Conservation (phyloP, 2,888 invertebrate genomes). For the Minunthozetes semirufus region DNA sequence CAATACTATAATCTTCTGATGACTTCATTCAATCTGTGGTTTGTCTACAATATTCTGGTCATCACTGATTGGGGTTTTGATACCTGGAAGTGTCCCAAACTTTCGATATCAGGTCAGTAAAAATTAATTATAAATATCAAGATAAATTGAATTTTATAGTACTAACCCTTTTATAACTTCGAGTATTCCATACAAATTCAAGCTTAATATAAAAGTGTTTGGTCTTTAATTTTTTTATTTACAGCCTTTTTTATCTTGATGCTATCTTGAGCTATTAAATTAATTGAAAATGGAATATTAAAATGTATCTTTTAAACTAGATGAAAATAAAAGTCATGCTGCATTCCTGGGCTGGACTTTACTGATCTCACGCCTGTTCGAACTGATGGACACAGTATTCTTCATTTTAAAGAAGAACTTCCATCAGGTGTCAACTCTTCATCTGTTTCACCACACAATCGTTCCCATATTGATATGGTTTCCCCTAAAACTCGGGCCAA, state of each 20-base stretch:
- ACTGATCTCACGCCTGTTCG: constrained; percentile 1
- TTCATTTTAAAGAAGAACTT: constrained; percentile 17
- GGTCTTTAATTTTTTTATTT: too few relatives aligned
- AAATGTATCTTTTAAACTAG: background rate
- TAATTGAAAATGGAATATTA: background rate
- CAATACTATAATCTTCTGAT: constrained; percentile 22
- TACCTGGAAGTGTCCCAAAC: constrained; percentile 25
- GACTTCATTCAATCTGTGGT: constrained; percentile 20
- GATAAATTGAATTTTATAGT: too few relatives aligned
- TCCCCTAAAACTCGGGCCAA: background rate
- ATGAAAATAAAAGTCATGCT: background rate
- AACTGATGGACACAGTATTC: constrained; percentile 30
- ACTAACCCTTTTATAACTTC: too few relatives aligned
- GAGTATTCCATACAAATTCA: too few relatives aligned
- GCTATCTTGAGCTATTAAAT: too few relatives aligned
- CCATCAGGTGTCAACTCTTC: constrained; percentile 22
- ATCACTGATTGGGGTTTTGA: constrained; percentile 10
- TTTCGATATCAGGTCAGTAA: background rate
- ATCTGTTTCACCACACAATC: constrained; percentile 23
- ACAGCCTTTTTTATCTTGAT: too few relatives aligned
- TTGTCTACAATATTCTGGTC: background rate
- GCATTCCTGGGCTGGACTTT: constrained; percentile 7
- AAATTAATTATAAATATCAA: background rate
- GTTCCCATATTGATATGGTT: constrained; percentile 20
- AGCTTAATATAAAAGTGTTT: too few relatives aligned